These are phyloP conservation scores for Trichomalopsis sarcophagae DNA, from an alignment of 1,140 invertebrate genomes.

Conservation along the genomic window DNA sequence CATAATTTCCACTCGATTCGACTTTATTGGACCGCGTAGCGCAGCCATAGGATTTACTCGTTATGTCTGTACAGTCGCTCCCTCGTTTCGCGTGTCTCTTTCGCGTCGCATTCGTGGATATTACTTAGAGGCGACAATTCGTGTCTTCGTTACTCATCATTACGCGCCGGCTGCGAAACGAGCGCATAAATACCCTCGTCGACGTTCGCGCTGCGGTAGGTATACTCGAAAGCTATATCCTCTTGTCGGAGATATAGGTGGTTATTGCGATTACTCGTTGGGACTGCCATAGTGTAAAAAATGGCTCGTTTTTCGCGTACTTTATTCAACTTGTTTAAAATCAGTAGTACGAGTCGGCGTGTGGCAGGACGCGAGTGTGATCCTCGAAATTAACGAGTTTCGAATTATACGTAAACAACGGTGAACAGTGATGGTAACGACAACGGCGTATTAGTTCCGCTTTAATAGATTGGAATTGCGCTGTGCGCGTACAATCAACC, in stretches of 20 bases:
- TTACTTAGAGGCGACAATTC: conserved; percentile 34
- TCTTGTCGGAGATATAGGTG: neutral
- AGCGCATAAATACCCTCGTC: conserved; percentile 19
- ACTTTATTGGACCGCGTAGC: conserved; percentile 29
- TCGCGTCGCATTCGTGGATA: neutral
- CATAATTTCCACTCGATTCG: conserved; percentile 49
- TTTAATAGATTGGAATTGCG: neutral
- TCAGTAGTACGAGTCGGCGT: too few relatives aligned
- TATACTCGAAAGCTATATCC: neutral
- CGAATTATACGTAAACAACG: too few relatives aligned
- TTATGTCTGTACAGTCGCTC: neutral
- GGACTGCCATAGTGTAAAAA: neutral
- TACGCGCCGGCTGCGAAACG: neutral
- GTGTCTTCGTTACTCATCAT: conserved; percentile 35
- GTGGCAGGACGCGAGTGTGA: too few relatives aligned
- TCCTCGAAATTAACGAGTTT: too few relatives aligned
- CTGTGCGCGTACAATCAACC: neutral
- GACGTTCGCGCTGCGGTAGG: neutral
- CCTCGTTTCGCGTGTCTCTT: neutral
- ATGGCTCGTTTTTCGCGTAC: too few relatives aligned
- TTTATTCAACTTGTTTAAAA: too few relatives aligned
- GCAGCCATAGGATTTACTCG: neutral
- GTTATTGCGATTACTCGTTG: neutral
- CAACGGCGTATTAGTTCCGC: neutral
- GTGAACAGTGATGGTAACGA: neutral